Evolutionary conservation across 1,140 invertebrate species (phyloP).

Genomic region (Drosophila lacteicornis): DNA sequence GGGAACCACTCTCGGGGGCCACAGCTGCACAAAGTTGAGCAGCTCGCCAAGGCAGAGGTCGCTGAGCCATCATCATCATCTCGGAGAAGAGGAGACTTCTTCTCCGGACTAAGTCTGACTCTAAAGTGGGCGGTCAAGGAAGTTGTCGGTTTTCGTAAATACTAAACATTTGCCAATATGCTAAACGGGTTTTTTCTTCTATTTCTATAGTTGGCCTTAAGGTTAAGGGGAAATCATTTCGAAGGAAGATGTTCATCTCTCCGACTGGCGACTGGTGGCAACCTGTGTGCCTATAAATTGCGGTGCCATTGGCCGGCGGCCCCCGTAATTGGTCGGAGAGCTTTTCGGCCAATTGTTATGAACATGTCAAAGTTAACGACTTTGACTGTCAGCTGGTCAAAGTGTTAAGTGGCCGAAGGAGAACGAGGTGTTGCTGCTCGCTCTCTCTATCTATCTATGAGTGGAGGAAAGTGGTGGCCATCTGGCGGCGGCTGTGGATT

Average conservation of each 20-base stretch:
- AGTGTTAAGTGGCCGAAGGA: constrained; percentile 64
- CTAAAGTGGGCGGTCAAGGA: constrained; percentile 80
- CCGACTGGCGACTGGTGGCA: constrained; percentile 37
- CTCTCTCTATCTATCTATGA: neutral
- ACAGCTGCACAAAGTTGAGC: constrained; percentile 75
- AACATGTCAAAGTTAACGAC: constrained; percentile 82
- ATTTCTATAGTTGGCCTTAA: constrained; percentile 74
- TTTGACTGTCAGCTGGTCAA: constrained; percentile 73
- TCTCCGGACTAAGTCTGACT: neutral
- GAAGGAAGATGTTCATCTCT: constrained; percentile 71
- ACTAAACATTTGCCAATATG: constrained; percentile 78
- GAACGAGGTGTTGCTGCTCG: constrained; percentile 38
- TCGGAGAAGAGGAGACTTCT: constrained; percentile 22
- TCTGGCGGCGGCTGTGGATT: constrained; percentile 18
- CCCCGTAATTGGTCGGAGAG: constrained; percentile 61
- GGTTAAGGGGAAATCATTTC: constrained; percentile 67
- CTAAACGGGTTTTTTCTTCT: constrained; percentile 76
- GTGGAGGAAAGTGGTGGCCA: constrained; percentile 32
- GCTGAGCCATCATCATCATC: constrained; percentile 69
- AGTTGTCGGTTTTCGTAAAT: constrained; percentile 70
- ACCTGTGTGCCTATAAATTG: constrained; percentile 64
- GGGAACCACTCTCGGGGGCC: constrained; percentile 36
- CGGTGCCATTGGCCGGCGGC: constrained; percentile 52
- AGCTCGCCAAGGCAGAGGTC: constrained; percentile 60
- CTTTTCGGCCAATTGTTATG: constrained; percentile 78